Evolutionary conservation across 1,140 invertebrate species (phyloP).

Genomic region (Phthorimaea operculella): DNA sequence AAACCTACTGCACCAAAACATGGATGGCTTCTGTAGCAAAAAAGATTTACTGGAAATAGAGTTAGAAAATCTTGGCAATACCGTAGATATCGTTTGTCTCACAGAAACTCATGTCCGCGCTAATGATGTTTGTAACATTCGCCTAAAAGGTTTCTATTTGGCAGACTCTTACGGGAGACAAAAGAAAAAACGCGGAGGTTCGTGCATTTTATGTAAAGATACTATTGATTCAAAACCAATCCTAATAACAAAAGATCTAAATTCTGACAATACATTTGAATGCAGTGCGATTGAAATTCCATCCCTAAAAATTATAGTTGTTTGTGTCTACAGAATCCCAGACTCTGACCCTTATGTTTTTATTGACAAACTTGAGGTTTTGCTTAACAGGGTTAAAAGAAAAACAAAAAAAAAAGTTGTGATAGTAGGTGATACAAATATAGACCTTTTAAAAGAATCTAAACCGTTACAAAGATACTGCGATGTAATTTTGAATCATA

Average conservation of each 20-base stretch:
- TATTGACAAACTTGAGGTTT: background rate
- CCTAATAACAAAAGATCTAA: background rate
- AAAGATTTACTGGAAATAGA: background rate
- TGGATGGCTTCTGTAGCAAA: background rate
- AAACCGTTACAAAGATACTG: background rate
- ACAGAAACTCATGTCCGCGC: background rate
- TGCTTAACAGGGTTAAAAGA: background rate
- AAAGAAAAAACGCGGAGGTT: background rate
- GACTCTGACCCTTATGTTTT: background rate
- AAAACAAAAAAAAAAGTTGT: conserved; percentile 1
- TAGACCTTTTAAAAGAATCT: background rate
- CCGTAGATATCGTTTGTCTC: background rate
- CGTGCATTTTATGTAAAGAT: background rate
- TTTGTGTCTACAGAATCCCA: background rate
- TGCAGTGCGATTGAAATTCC: background rate
- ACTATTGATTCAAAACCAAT: background rate
- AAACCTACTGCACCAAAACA: background rate
- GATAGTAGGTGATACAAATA: conserved; percentile 2
- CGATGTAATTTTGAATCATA: background rate
- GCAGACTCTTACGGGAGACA: background rate
- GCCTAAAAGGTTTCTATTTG: background rate
- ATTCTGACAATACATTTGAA: background rate
- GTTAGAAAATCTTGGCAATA: background rate
- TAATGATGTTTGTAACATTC: background rate
- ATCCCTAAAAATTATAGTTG: background rate